Evolutionary conservation across 2,888 invertebrate species (phyloP), one percentile per base, ranked within the genome.

Genomic region (Caprella mutica): DNA sequence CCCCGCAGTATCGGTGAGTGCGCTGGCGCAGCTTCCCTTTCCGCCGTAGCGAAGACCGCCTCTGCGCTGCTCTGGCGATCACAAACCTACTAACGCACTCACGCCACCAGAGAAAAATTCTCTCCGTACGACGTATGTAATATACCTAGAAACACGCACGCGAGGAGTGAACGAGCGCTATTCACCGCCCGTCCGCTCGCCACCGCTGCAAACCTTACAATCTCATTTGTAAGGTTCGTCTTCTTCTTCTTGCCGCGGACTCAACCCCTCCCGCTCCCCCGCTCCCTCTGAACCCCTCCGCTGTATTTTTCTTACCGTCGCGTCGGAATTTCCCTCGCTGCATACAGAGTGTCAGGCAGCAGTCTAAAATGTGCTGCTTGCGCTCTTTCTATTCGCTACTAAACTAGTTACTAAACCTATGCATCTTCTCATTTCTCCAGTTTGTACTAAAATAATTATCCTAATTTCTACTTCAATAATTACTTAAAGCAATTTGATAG

Each of bases 1-100:
- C 63, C 63, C 63, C 59, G 55, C 59, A 40, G 52, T 55, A 44
- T 52, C 55, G n/a, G n/a, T n/a, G n/a, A n/a, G n/a, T n/a, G n/a
- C n/a, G n/a, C n/a, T n/a, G n/a, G n/a, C n/a, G n/a, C n/a, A n/a
- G n/a, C n/a, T n/a, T n/a, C n/a, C n/a, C n/a, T n/a, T n/a, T n/a
- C n/a, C n/a, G n/a, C n/a, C n/a, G n/a, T n/a, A n/a, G n/a, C n/a
- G n/a, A n/a, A n/a, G n/a, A n/a, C n/a, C n/a, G n/a, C 56, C 59
- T 58, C 52, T 46, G 17, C 52, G 52, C 58, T 55, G 27, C 43
- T 17, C 42, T 51, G 44, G 55, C 58, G 55, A 43, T 44, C 30
- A 33, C 21, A 51, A 46, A 53, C 52, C 57, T 59, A 57, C 63
- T 56, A 39, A 38, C 52, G 59, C 63, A 59, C 63, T 57, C 63